Evolutionary conservation across 2,797 vertebrate genomes (phyloP).

Genomic region (Scolopax rusticola): DNA sequence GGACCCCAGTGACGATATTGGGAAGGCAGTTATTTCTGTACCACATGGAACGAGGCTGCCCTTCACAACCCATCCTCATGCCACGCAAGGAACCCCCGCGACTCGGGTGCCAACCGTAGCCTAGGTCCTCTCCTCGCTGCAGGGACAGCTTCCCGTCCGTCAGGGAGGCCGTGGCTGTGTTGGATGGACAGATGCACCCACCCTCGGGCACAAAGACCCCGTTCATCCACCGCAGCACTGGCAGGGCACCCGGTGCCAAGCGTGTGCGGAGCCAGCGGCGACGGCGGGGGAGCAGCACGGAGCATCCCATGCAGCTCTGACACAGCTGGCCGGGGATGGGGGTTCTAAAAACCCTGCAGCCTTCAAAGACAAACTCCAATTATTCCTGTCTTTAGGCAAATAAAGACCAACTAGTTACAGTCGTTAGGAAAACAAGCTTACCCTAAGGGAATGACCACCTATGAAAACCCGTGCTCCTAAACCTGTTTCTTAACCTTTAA

Average conservation of each 20-base stretch:
- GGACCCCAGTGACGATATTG: fast-evolving
- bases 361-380: not conserved
- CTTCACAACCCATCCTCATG: fast-evolving
- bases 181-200: not conserved
- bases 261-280: fast-evolving
- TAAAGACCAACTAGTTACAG: not conserved
- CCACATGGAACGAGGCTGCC: fast-evolving
- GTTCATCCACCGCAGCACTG: not conserved
- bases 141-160: not conserved
- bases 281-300: not conserved
- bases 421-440: not conserved
- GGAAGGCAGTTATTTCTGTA: not conserved
- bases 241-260: not conserved
- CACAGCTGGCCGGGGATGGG: not conserved
- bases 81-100: fast-evolving
- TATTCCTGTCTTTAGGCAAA: not conserved
- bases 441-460: not conserved
- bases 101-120: fast-evolving
- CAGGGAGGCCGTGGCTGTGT: fast-evolving
- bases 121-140: not conserved
- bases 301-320: not conserved
- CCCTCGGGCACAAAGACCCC: not conserved
- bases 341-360: not conserved
- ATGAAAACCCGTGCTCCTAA: not conserved
- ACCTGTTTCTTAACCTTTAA: not conserved